Base-by-base conservation (phyloP, 2,888 invertebrate genomes). In the Athrips mouffetella region DNA sequence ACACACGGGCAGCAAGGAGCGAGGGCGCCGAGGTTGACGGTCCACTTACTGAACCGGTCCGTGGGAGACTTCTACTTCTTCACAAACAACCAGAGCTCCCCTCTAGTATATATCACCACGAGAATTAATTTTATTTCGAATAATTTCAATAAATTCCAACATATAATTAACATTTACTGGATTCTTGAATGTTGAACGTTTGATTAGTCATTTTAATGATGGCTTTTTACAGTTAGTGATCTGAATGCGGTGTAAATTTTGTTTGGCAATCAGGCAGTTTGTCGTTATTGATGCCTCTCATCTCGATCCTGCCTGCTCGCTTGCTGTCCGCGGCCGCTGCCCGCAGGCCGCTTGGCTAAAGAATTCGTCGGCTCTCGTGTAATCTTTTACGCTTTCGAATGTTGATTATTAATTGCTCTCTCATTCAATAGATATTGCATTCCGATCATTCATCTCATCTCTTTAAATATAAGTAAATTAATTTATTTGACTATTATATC, bases 301-400 rank as follows among this genome's bases (percentile, higher is more conserved):
- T 69, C 65, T 65, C n/a, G n/a, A 68, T 71, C 63, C 67, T 61
- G 65, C 63, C 37, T 20, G 37, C 37, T 20, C 15, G 37, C 37
- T n/a, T 21, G 37, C 35, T 18, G 35, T 8, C 23, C 27, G 27
- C 37, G 13, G 20, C 48, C 42, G 27, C 48, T 37, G 56, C 58
- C 55, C 59, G 65, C 63, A 58, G 62, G 58, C 59, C 64, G 70
- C 65, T 61, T 60, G 62, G 67, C 65, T 58, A 60, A 72, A 71
- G 76, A 79, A 80, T 80, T 80, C 71, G 70, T 72, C 77, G 76
- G 73, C 71, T 72, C 70, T 74, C 75, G 77, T 80, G 74, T 80
- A 78, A 81, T 80, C 79, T 80, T 80, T 79, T 77, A 82, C 80
- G 81, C 80, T 82, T 81, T 82, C 80, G 64, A 80, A 81, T 78